phyloP scores from a whole-genome alignment of 2,888 invertebrate genomes.

The Diadromus collaris region DNA sequence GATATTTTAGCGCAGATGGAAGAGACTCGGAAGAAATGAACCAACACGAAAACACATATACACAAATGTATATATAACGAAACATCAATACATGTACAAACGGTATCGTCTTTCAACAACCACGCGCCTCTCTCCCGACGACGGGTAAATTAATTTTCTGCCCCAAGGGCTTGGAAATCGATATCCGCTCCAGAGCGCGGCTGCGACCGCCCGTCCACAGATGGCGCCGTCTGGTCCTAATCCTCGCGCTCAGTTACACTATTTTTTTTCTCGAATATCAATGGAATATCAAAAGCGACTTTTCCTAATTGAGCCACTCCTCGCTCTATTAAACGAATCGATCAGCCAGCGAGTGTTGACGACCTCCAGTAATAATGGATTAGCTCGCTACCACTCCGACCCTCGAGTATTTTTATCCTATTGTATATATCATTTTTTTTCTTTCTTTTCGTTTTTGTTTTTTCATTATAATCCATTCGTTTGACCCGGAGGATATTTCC shows the following conservation, averaged over 20 bases:
- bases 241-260: neutral
- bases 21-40: constrained; percentile 61
- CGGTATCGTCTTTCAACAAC: neutral
- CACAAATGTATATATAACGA: neutral
- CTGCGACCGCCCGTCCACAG: neutral
- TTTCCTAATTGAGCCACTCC: constrained; percentile 1
- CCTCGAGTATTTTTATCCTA: neutral
- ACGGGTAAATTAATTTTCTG: neutral
- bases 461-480: constrained; percentile 34
- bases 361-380: constrained; percentile 10
- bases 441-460: neutral
- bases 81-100: no score
- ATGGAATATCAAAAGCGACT: neutral
- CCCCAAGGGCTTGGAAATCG: neutral
- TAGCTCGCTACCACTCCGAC: neutral
- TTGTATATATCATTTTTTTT: constrained; percentile 2
- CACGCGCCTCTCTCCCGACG: neutral
- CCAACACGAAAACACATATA: neutral
- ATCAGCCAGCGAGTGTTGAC: constrained; percentile 5
- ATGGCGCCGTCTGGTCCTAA: neutral
- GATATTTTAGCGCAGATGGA: constrained; percentile 81
- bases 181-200: no score
- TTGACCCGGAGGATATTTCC: constrained; percentile 33
- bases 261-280: neutral
- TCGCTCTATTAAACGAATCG: constrained; percentile 3